Conservation (phyloP, 2,888 invertebrate genomes). For the Aphodius sticticus region DNA sequence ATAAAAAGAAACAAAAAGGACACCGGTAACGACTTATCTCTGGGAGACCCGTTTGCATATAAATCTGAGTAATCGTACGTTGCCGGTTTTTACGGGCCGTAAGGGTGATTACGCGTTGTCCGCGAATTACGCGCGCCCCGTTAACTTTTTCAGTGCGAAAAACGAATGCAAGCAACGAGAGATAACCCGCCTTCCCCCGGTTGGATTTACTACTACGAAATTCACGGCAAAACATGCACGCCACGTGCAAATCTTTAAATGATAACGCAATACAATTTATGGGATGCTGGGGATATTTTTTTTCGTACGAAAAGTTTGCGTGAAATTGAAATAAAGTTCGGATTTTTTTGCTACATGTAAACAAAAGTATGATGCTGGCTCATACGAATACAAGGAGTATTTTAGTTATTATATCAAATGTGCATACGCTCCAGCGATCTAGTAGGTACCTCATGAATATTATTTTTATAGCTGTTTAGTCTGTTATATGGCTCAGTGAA, state of each 20-base stretch:
- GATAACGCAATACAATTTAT: neutral
- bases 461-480: too few species aligned
- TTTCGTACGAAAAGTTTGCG: too few species aligned
- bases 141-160: neutral
- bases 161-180: neutral
- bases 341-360: too few species aligned
- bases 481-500: too few species aligned
- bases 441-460: too few species aligned
- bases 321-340: too few species aligned
- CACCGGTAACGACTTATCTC: conserved; percentile 4
- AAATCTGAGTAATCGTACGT: conserved; percentile 4
- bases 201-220: neutral
- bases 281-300: too few species aligned
- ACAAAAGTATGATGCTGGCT: too few species aligned
- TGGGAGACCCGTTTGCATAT: neutral
- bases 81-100: neutral
- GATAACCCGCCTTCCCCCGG: neutral
- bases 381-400: too few species aligned
- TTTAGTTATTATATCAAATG: too few species aligned
- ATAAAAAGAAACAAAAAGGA: neutral
- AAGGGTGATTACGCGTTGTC: neutral
- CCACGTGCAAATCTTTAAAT: neutral
- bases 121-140: conserved; percentile 4
- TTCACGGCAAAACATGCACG: neutral
- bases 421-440: too few species aligned